Percentiles rank a stretch among this genome's conserved stretches.
phyloP scores from a whole-genome alignment of 2,888 invertebrate genomes.

The Xestia c-nigrum region DNA sequence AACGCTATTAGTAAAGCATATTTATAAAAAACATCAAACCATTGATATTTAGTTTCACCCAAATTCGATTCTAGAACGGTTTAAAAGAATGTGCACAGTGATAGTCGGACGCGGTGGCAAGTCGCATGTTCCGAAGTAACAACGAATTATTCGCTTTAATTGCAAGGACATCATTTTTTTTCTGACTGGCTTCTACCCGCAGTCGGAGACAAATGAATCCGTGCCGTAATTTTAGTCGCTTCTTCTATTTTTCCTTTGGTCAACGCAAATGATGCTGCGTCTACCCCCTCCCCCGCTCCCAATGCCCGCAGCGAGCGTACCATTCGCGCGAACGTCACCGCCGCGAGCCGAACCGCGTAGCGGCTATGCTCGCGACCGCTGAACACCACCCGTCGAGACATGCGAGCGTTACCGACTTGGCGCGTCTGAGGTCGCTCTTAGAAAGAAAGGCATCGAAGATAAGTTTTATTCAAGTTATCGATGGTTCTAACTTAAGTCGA shows the following conservation, averaged over 20 bases:
- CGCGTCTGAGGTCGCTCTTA: slow-evolving; percentile 68
- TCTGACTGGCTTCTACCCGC: background rate
- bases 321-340: slow-evolving; percentile 82
- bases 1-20: background rate
- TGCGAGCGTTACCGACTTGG: slow-evolving; percentile 67
- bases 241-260: background rate
- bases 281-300: background rate
- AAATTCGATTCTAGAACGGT: background rate
- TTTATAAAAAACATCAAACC: background rate
- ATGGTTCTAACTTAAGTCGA: background rate
- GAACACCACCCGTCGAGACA: slow-evolving; percentile 71
- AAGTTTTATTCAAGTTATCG: background rate
- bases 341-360: slow-evolving; percentile 76
- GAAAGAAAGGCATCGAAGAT: slow-evolving; percentile 9
- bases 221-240: background rate
- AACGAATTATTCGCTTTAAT: background rate
- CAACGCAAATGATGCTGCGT: slow-evolving; percentile 31
- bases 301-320: slow-evolving; percentile 68
- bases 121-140: background rate
- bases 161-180: background rate
- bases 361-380: slow-evolving; percentile 76
- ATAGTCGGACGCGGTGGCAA: background rate
- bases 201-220: background rate
- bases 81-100: background rate
- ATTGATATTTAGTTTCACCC: background rate